These are phyloP conservation scores for Reinhardtius hippoglossoides DNA, from an alignment of 2,113 vertebrate species.

Conservation along the genomic window DNA sequence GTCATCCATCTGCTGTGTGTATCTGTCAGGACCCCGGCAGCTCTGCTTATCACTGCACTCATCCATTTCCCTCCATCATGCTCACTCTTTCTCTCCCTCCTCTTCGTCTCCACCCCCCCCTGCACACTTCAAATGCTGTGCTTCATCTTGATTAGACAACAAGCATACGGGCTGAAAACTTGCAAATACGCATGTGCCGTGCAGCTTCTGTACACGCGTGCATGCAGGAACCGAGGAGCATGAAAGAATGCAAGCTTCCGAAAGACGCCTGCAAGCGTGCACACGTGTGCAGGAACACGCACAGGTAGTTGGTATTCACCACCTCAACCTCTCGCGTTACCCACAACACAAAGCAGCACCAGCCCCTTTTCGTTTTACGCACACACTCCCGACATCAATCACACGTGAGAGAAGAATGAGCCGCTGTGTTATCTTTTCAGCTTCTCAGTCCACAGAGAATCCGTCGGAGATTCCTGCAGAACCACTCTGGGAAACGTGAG, in stretches of 20 bases:
- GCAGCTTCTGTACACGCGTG: neutral
- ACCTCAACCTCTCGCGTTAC: slow-evolving; percentile 53
- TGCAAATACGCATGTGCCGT: neutral
- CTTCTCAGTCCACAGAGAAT: slow-evolving; percentile 9
- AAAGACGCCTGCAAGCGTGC: slow-evolving; percentile 17
- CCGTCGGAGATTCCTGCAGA: slow-evolving; percentile 4
- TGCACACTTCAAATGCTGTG: slow-evolving; percentile 34
- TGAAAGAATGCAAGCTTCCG: neutral
- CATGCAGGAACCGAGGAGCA: neutral
- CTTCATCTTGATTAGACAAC: slow-evolving; percentile 69
- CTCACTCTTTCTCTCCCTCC: slow-evolving; percentile 34
- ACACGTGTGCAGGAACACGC: neutral
- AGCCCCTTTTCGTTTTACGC: slow-evolving; percentile 5
- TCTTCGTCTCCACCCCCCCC: neutral
- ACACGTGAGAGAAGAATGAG: slow-evolving; percentile 40
- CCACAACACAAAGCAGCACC: slow-evolving; percentile 36
- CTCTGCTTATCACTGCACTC: slow-evolving; percentile 76
- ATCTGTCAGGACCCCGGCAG: slow-evolving; percentile 74
- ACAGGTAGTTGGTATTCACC: slow-evolving; percentile 60
- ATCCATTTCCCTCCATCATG: slow-evolving; percentile 63
- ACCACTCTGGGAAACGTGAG: slow-evolving; percentile 35
- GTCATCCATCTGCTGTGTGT: slow-evolving; percentile 79
- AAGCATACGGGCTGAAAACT: slow-evolving; percentile 9
- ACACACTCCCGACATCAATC: slow-evolving; percentile 35
- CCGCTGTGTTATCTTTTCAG: slow-evolving; percentile 25